A percentile compares a stretch with the other conserved stretches of the same genome.
Conservation (phyloP, 1,140 invertebrate genomes). For the Macrotrachela quadricornifera region DNA sequence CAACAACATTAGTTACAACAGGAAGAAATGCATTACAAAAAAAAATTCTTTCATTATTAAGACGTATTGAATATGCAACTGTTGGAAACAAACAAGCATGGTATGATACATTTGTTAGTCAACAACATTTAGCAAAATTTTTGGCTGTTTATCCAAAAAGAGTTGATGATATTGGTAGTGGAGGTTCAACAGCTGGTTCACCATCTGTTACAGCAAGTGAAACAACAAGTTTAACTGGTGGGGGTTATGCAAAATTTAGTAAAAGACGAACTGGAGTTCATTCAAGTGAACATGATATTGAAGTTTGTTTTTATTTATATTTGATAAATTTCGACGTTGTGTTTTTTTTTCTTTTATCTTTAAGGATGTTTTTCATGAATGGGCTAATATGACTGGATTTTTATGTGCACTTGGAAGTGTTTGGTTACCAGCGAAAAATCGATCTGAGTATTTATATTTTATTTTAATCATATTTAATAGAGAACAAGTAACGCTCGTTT, state of each 20-base stretch:
- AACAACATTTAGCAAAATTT: conserved; percentile 54
- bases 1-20: conserved; percentile 64
- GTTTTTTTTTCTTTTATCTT: no score
- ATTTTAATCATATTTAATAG: no score
- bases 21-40: conserved; percentile 72
- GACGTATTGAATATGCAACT: conserved; percentile 81
- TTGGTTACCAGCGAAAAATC: conserved; percentile 54
- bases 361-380: conserved; percentile 91
- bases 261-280: no score
- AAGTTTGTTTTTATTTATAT: no score
- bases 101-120: conserved; percentile 86
- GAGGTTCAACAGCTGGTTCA: no score
- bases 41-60: conserved; percentile 66
- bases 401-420: conserved; percentile 76
- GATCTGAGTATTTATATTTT: conserved; percentile 35
- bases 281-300: conserved; percentile 59
- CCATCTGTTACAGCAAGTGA: no score
- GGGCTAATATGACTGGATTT: conserved; percentile 96
- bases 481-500: no score
- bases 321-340: no score
- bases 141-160: conserved; percentile 34
- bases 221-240: no score
- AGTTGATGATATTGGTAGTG: conserved; percentile 12
- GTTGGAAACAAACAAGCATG: conserved; percentile 83
- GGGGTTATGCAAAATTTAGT: no score